A percentile compares a stretch with the other conserved stretches of the same genome.
Evolutionary conservation across 2,113 vertebrate species (phyloP).

Genomic region (Cyanoramphus novaezelandiae): DNA sequence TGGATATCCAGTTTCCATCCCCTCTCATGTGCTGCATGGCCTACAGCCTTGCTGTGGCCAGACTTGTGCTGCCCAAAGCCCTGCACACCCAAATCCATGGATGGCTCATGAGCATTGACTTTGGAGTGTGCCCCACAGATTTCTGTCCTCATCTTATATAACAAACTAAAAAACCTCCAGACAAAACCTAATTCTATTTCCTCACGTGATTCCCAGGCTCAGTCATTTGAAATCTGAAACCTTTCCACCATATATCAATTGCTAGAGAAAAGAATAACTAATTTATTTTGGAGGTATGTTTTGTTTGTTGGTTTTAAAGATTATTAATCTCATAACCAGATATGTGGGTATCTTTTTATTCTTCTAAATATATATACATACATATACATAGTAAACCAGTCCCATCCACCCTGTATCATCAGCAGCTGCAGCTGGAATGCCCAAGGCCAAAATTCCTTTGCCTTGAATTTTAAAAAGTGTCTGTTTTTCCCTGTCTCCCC

Average conservation of each 20-base stretch:
- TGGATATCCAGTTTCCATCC: background rate
- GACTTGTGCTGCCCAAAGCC: background rate
- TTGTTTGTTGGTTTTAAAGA: background rate
- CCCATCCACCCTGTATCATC: background rate
- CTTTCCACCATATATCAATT: background rate
- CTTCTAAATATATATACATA: no score
- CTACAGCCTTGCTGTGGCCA: background rate
- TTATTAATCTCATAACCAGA: background rate
- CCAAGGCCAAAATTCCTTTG: slow-evolving; percentile 63
- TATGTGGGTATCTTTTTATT: background rate
- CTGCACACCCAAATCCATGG: background rate
- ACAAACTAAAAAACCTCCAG: background rate
- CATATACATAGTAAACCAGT: background rate
- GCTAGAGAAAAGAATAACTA: background rate
- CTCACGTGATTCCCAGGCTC: background rate
- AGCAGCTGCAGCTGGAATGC: slow-evolving; percentile 55
- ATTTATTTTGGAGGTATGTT: background rate
- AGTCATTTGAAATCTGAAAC: background rate
- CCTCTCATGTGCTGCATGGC: accelerated
- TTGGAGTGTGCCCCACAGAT: background rate
- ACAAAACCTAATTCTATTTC: background rate
- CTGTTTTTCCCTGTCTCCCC: background rate
- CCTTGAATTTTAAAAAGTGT: slow-evolving; percentile 39
- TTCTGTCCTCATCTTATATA: background rate
- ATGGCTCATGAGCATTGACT: accelerated